Evolutionary conservation across 2,888 invertebrate genomes (phyloP), one percentile per base, ranked within the genome.

Genomic region (Leptura quadrifasciata): DNA sequence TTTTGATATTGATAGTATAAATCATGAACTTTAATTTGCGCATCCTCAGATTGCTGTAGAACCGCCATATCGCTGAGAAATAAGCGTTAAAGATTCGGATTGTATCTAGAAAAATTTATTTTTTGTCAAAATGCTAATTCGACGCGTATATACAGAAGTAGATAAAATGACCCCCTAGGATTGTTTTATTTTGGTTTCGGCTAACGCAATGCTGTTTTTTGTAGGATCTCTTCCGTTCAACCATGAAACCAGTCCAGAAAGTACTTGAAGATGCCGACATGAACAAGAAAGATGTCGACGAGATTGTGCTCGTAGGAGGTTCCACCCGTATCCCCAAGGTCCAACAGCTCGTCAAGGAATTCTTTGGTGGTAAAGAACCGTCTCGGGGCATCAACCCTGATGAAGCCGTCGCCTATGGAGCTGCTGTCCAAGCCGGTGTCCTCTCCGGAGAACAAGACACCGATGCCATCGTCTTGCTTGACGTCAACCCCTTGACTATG

Each of bases 261-360:
- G 97, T 99, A 12, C 90, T 99, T 86, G 98, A 98, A 89, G 99
- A 99, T 90, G 97, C 98, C n/a, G 98, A 98, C 89, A 96, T 99
- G 95, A 97, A 97, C 91, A 98, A 98, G 90, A 96, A 97, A 86
- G 98, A 99, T 86, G 96, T 99, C 54, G 96, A 99, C 89, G 99
- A 99, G 90, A 98, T 99, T 86, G 99, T 99, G 2, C 92, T 99
- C 69, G 99, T 99, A 69, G 99, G 99, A 86, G 99, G 99, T 80
- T 98, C 98, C 9, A 99, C 99, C 15, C 95, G 99, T 92, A 99
- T 99, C 85, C 99, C 99, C 73, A 99, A 99, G 90, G 95, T 99
- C 31, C 99, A 97, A 88, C 96, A 96, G 88, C 89, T 97, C 83
- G 96, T 97, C 15, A 96, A 97, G 87, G 97, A 97, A 89, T 98